Evolutionary conservation across 2,113 vertebrate genomes (phyloP), one percentile per base, ranked within the genome.

Genomic region (Chlorodrepanis virens): DNA sequence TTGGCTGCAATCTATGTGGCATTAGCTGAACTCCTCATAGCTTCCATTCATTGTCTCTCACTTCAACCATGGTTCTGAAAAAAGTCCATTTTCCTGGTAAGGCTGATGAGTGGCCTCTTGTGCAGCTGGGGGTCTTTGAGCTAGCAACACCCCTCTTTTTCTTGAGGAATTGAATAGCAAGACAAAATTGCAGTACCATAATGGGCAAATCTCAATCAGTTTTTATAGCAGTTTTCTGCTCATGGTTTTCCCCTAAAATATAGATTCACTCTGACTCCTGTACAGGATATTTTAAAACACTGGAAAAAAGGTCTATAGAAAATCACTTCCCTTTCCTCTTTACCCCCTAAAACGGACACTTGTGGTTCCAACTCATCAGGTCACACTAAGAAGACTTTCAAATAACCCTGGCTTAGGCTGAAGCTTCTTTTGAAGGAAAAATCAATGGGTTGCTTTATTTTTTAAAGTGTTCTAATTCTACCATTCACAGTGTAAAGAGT

Each of bases 331-430:
- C 82, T 97, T 92, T 91, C 85, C 93, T 91, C 78, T 89, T 78
- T 78, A 81, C 76, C 47, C 57, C 64, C 85, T 74, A 76, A 91
- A 96, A 93, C 80, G 91, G 88, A 90, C 89, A 90, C 87, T 97
- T 94, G 37, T 14, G 14, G 80, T 61, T 96, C 49, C 96, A 96
- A 52, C 88, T 97, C 95, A 91, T 88, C 52, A 87, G 95, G 94
- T 96, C 96, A 94, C 50, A 93, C 25, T 97, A 97, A 95, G 96
- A 96, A 97, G 69, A 25, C 42, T 97, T 98, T 97, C 92, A 97
- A 95, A 96, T 89, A 91, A 74, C 78, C 89, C 70, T 59, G 52
- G 94, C 87, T 97, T 77, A 84, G 77, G 57, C 76, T 89, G 94
- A 89, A 97, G 77, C 56, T 70, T 79, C 95, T 97, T 94, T 97